Conservation (phyloP, 2,113 vertebrate species). For the Mellivora capensis region DNA sequence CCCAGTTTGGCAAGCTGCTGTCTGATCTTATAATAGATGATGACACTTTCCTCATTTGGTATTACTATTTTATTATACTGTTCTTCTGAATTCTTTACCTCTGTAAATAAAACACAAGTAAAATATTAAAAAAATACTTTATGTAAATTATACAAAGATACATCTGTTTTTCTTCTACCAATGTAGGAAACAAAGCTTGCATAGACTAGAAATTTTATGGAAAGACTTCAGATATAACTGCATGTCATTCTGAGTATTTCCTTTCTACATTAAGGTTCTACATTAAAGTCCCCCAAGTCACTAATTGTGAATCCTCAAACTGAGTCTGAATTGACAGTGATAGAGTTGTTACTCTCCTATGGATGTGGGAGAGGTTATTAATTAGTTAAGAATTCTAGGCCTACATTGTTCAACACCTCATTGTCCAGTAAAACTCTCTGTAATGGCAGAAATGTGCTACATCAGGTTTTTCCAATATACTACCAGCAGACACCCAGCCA, state of each 20-base stretch:
- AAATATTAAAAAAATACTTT: not conserved
- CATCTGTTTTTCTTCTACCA: not conserved
- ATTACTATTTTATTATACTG: constrained; percentile 94
- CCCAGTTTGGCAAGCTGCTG: constrained; percentile 95
- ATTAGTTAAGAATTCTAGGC: not conserved
- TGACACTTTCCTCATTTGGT: constrained; percentile 94
- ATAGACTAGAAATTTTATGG: not conserved
- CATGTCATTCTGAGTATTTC: not conserved
- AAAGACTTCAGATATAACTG: not conserved
- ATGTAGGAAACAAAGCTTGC: not conserved
- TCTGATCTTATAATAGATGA: constrained; percentile 96
- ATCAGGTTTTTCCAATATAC: not conserved
- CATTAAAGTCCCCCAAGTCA: not conserved
- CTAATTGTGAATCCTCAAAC: not conserved
- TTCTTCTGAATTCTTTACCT: constrained; percentile 87
- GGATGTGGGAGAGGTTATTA: not conserved
- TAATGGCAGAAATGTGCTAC: not conserved
- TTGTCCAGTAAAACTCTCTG: not conserved
- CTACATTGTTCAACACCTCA: not conserved
- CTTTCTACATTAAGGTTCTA: not conserved
- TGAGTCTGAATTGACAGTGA: not conserved
- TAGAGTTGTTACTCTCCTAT: not conserved
- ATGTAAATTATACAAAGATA: not conserved
- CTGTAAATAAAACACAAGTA: constrained; percentile 51
- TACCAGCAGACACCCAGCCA: not conserved